Conservation (phyloP, 2,113 vertebrate genomes). For the Cathartes aura region DNA sequence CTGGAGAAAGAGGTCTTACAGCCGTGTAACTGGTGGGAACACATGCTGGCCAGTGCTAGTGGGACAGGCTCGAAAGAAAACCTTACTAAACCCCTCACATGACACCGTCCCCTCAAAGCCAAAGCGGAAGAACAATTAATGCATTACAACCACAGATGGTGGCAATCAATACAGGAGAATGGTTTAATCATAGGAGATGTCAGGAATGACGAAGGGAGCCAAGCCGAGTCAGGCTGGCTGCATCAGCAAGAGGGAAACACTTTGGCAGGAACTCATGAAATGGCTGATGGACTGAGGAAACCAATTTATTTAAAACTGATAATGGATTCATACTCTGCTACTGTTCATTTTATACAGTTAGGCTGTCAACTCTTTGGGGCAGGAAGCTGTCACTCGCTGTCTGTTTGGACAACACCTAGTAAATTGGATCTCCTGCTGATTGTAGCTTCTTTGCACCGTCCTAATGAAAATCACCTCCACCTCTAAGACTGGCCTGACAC, state of each 20-base stretch:
- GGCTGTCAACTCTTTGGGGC: not conserved
- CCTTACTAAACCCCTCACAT: not conserved
- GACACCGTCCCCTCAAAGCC: rapidly evolving
- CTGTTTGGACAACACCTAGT: not conserved
- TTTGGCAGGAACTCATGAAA: not conserved
- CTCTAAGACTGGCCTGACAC: not conserved
- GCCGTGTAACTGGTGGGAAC: not conserved
- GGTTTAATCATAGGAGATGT: not conserved
- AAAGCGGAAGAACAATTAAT: not conserved
- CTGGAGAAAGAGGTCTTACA: not conserved
- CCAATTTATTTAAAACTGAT: slow-evolving; percentile 1
- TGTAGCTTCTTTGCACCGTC: not conserved
- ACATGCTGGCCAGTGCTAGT: not conserved
- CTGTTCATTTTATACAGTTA: not conserved
- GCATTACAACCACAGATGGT: not conserved
- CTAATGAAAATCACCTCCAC: not conserved
- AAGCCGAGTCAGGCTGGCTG: not conserved
- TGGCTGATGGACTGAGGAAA: not conserved
- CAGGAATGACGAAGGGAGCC: not conserved
- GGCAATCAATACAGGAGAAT: not conserved
- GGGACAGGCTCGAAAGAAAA: not conserved
- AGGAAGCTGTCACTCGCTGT: not conserved
- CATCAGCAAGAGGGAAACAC: not conserved
- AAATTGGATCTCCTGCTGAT: not conserved
- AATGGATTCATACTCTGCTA: not conserved